Base-by-base conservation (phyloP, 2,888 invertebrate species). In the Adineta ricciae region DNA sequence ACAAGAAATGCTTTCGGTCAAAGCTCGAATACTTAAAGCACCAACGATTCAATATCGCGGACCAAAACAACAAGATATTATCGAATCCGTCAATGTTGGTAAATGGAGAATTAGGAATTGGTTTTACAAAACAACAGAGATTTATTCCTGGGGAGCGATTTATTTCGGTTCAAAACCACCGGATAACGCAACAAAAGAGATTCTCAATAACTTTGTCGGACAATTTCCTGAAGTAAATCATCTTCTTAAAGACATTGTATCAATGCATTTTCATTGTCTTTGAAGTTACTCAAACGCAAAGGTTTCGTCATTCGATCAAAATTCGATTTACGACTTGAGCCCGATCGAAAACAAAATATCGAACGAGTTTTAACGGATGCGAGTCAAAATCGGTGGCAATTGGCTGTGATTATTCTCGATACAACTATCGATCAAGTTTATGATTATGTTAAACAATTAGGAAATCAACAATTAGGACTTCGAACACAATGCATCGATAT, bases 401-500 rank as follows among this genome's bases (percentile, higher is more conserved):
- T 78, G 3, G 41, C 78, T 24, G 41, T 78, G 9, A 41, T 78
- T 41, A n/a, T 78, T 78, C 24, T 78, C 1, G 41, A 78, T 78
- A 19, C 8, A 11, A 41, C 2, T 41, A 5, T 21, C 3, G 41
- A 41, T 41, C 24, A 78, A n/a, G 41, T 41, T 1, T 32, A 78
- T 41, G 78, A 38, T 78, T 78, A 78, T 78, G 41, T 78, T n/a
- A 78, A 78, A 78, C 41, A 78, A 78, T 41, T 78, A 41, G 78
- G 78, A 21, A 2, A 78, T 78, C 78, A 78, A 78, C 9, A 21
- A 41, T 36, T 64, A 36, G 64, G 64, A 2, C 32, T 64, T 32
- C 16, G 16, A 36, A 64, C 64, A 14, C 64, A 64, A 19, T 64
- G 64, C 32, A 19, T 64, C 16, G 64, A 64, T 32, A 2, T 64